Base-by-base conservation (phyloP, 1,140 invertebrate species). In the Drosophila ogumai region DNA sequence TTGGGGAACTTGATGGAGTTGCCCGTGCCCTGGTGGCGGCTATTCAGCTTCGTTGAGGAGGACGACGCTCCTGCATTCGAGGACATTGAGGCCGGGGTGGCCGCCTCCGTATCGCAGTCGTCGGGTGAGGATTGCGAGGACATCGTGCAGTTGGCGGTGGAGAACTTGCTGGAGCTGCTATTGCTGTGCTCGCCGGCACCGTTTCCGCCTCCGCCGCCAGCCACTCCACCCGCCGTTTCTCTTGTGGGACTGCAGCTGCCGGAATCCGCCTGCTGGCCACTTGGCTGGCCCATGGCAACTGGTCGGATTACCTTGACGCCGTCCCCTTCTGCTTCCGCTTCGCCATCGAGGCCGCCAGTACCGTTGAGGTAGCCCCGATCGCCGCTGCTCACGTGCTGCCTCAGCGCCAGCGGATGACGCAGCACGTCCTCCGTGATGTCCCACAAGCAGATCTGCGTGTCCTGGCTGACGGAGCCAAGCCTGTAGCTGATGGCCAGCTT, bases 381-480 rank as follows among this genome's bases (percentile, higher is more conserved):
- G 54, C 84, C 56, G 54, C 84, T 92, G 49, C 84, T 91, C 19
- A 91, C 90, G 6, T 87, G 79, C 44, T 92, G 92, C 3, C 92
- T 74, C 57, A 92, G 55, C n/a, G 87, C 69, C 66, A 95, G 93
- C 12, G 95, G 95, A 75, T 96, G 95, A 63, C 94, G 94, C 36
- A 99, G 93, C 46, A 99, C 95, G 93, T 99, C 98, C 88, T 99
- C 98, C 17, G 98, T 99, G 25, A 99, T 95, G 92, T 99, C 99
- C 99, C 99, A 99, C 52, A 99, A 94, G 93, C 99, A 99, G 47
- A 99, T 93, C 92, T 99, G 97, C 28, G 99, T 99, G 93, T 99
- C 99, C 93, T 99, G 98, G 17, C 98, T 98, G 2, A 99, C 98
- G 69, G 98, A 98, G n/a, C 98, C 98, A 71, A 99, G 94, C 64